Evolutionary conservation across 2,113 vertebrate genomes (phyloP).

Genomic region (Podarcis raffonei): DNA sequence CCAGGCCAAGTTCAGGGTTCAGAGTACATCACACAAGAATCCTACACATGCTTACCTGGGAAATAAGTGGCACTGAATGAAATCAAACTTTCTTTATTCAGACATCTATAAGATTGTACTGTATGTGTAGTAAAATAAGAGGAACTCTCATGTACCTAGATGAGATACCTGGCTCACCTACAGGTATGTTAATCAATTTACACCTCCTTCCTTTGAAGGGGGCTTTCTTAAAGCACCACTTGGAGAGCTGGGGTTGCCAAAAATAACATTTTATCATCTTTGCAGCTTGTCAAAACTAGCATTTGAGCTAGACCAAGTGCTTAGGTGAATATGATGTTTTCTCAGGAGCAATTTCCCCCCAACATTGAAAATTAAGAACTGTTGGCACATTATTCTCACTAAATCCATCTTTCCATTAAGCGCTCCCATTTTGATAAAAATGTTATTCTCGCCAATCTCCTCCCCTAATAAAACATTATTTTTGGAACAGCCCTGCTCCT

Average conservation of each 20-base stretch:
- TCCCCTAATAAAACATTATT: constrained; percentile 60
- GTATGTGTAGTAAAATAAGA: neutral
- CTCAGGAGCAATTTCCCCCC: constrained; percentile 58
- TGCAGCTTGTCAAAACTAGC: constrained; percentile 74
- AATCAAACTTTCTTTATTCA: neutral
- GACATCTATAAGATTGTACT: neutral
- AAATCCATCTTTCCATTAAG: constrained; percentile 44
- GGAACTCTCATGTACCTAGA: constrained; percentile 48
- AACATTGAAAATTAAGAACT: constrained; percentile 61
- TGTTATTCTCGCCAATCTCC: constrained; percentile 49
- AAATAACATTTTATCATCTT: constrained; percentile 74
- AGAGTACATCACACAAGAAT: neutral
- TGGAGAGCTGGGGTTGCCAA: constrained; percentile 56
- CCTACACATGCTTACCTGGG: neutral
- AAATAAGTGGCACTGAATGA: neutral
- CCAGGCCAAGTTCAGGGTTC: too few species aligned
- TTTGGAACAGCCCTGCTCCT: constrained; percentile 58
- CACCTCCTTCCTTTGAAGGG: constrained; percentile 67
- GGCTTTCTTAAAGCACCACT: constrained; percentile 60
- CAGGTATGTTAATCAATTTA: constrained; percentile 72
- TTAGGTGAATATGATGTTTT: constrained; percentile 69
- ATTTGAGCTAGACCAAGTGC: constrained; percentile 53
- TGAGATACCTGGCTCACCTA: constrained; percentile 65
- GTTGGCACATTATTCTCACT: constrained; percentile 61
- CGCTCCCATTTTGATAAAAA: constrained; percentile 55